A percentile compares a stretch with the other conserved stretches of the same genome.
Evolutionary conservation across 2,797 vertebrate species (phyloP).

Genomic region (Sebastes alutus): DNA sequence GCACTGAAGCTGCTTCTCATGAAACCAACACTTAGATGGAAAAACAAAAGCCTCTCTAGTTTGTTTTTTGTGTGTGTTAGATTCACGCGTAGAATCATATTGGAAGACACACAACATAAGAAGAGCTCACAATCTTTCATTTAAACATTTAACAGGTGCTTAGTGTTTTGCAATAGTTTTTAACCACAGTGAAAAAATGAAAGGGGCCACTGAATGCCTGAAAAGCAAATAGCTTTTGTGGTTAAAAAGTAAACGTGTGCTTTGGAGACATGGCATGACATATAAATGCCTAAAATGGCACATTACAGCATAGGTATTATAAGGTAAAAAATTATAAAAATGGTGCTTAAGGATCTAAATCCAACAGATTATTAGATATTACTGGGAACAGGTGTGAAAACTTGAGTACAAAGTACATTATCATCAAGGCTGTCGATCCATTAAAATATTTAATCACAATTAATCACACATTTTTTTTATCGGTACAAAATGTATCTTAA

Average conservation of each 20-base stretch:
- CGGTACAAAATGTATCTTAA: too few species aligned
- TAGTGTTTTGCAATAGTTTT: background rate
- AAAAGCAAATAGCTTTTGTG: background rate
- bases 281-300: background rate
- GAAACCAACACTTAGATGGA: constrained; percentile 56
- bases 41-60: background rate
- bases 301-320: background rate
- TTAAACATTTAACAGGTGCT: background rate
- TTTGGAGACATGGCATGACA: background rate
- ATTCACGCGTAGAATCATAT: background rate
- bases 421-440: fast-evolving
- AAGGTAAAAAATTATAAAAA: background rate
- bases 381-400: background rate
- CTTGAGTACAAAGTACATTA: background rate
- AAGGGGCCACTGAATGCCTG: background rate
- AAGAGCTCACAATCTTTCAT: background rate
- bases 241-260: background rate
- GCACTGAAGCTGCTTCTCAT: constrained; percentile 73
- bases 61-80: background rate
- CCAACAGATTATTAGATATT: background rate
- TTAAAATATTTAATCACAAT: too few species aligned
- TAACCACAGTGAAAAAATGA: background rate
- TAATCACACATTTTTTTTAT: too few species aligned
- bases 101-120: background rate
- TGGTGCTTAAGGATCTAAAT: background rate